Base-by-base conservation (phyloP, 2,888 invertebrate species). In the Plagiodera versicolora region DNA sequence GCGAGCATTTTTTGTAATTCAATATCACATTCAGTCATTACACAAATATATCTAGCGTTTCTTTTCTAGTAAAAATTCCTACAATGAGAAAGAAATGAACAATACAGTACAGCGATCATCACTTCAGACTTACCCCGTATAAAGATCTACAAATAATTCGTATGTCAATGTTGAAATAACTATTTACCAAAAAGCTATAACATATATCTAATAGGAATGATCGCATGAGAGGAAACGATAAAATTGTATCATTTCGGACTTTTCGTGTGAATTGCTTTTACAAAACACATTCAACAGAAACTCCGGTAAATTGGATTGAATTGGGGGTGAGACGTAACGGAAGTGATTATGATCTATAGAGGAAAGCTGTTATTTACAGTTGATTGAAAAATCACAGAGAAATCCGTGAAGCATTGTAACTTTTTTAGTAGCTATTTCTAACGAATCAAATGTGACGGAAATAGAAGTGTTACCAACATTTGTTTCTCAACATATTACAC, bases 221-320 rank as follows among this genome's bases (percentile, higher is more conserved):
- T 63, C 51, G 63, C 64, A 65, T 64, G 63, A n/a, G 32, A 45
- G 28, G 45, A 32, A 58, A 56, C 66, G 64, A 65, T 68, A 65
- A 48, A 59, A 16, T 51, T 59, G 58, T 58, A 59, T 58, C 58
- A 58, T 56, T n/a, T 19, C 32, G 45, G 58, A 59, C 30, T 59
- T n/a, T 60, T 69, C 69, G 72, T 68, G 72, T 67, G 66, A 70
- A 71, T 66, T 62, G 65, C 63, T 64, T 64, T 67, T 60, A 56
- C 59, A 47, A 61, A 64, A 62, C 63, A 53, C 67, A 68, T 69
- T 67, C 68, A 67, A 69, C 65, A 65, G 63, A 67, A 59, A 46
- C 59, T 65, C 63, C 35, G 60, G 44, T 64, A 66, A 67, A 71
- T 70, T 65, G 63, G 67, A 66, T 65, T 67, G 66, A 64, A 67